These are phyloP conservation scores for Halocynthia aurantium DNA, from an alignment of 23 tunicate species.

Conservation along the genomic window DNA sequence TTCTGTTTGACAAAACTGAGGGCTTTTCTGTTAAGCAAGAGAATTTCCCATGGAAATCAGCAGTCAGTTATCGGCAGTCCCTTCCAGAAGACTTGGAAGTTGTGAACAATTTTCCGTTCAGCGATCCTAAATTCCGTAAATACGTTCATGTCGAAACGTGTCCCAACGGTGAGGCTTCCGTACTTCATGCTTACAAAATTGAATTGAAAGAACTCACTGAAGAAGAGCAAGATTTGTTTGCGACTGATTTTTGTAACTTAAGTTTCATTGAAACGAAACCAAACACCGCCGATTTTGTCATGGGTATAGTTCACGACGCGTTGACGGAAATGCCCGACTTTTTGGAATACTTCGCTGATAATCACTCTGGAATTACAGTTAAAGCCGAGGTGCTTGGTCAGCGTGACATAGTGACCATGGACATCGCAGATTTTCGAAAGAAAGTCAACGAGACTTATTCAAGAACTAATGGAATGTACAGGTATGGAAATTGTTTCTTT, in stretches of 20 bases:
- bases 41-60: constrained; percentile 16
- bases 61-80: constrained; percentile 34
- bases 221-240: constrained; percentile 55
- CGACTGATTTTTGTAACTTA: constrained; percentile 72
- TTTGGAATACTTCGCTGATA: constrained; percentile 78
- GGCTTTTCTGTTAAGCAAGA: not conserved
- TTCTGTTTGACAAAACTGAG: not conserved
- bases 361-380: constrained; percentile 65
- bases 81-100: constrained; percentile 62
- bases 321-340: constrained; percentile 62
- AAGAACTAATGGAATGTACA: constrained; percentile 82
- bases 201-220: constrained; percentile 49
- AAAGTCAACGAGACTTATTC: constrained; percentile 72
- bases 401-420: constrained; percentile 61
- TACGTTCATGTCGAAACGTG: constrained; percentile 82
- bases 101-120: constrained; percentile 57
- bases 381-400: constrained; percentile 85
- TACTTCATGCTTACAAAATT: constrained; percentile 78
- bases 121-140: constrained; percentile 44
- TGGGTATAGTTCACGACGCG: constrained; percentile 91
- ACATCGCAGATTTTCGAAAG: constrained; percentile 47
- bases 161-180: constrained; percentile 88
- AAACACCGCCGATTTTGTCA: constrained; percentile 63
- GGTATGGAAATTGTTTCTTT: constrained; percentile 29
- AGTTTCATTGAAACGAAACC: constrained; percentile 50